Base-by-base conservation (phyloP, 2,888 invertebrate genomes). In the Spodoptera exigua region DNA sequence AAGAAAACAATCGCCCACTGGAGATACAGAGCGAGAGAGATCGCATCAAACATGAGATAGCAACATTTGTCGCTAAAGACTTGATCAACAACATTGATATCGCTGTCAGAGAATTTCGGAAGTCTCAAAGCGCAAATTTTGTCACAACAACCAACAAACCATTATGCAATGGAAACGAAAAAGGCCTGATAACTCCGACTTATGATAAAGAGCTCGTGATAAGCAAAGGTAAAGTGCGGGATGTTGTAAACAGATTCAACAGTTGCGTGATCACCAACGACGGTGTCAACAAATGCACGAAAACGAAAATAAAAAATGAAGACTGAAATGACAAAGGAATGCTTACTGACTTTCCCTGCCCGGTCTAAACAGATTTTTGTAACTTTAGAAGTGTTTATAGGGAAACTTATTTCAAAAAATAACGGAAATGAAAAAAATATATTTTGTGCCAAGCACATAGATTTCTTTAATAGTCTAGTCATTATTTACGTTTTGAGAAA, bases 181-280 rank as follows among this genome's bases (percentile, higher is more conserved):
- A 86, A 74, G 87, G 85, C 55, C 78, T 89, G 57, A 91, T 92
- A 17, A 93, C 91, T 0, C 92, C 94, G 0, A 91, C 89, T 0
- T 93, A 93, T 54, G 93, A 93, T 54, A 93, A 91, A 61, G 92
- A 89, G 71, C 83, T 93, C 10, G 91, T 93, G 0, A 93, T 94
- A 49, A 92, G 90, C 71, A 94, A 92, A 81, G 93, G 94, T 0
- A 94, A 92, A 71, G 94, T 94, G 1, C 86, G 94, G 61, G 94
- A 94, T 66, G 94, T 93, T 1, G 93, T 94, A 0, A 93, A 94
- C 46, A 87, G 88, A 82, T 90, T 94, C 52, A 94, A 94, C 61
- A 92, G 80, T 32, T 83, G 85, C 48, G 85, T 87, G 14, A 76
- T 84, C 1, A 85, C 65, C 4, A 76, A 74, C 10, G 80, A 79